Evolutionary conservation across 1,140 invertebrate genomes (phyloP), one percentile per base, ranked within the genome.

Genomic region (Anastrepha obliqua): DNA sequence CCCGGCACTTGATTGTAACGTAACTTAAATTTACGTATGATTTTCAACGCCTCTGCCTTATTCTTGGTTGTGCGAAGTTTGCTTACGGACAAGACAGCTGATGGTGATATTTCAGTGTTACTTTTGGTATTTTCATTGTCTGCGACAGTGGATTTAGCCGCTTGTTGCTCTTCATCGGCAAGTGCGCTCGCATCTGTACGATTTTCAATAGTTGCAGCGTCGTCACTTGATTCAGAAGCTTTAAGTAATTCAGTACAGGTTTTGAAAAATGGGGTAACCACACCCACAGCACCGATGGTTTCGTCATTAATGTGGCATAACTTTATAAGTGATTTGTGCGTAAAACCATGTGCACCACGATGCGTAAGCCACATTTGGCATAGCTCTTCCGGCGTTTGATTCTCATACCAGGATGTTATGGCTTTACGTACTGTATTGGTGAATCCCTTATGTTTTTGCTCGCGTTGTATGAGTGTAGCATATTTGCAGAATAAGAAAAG

Each of bases 391-490:
- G 91, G 15, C 1, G 92, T 62, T 15, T 90, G 90, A 7, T 86
- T 59, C 20, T 89, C 85, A 64, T 93, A 93, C 92, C 92, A 93
- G 0, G 89, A 86, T 0, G 90, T 65, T 0, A 93, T 78, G 5
- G 92, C 92, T 81, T 92, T 93, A 7, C 90, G 90, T 5, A 89
- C 85, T 0, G 92, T 93, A 62, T 89, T 91, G 65, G 85, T 91
- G 17, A 93, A 87, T 0, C 89, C 89, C 55, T 89, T 89, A 1
- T 89, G 89, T 0, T 88, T 85, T 8, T 89, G 65, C 11, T 89
- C 15, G 6, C 89, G 89, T 13, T 91, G 91, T 39, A 92, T 87
- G 5, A 89, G 86, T 51, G 88, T 88, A 20, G 89, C 89, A 51
- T 91, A 89, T 67, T 90, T 90, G n/a, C 86, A 74, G n/a, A 93